Evolutionary conservation across 1,140 invertebrate genomes (phyloP), one percentile per base, ranked within the genome.

Genomic region (Monochamus saltuarius): DNA sequence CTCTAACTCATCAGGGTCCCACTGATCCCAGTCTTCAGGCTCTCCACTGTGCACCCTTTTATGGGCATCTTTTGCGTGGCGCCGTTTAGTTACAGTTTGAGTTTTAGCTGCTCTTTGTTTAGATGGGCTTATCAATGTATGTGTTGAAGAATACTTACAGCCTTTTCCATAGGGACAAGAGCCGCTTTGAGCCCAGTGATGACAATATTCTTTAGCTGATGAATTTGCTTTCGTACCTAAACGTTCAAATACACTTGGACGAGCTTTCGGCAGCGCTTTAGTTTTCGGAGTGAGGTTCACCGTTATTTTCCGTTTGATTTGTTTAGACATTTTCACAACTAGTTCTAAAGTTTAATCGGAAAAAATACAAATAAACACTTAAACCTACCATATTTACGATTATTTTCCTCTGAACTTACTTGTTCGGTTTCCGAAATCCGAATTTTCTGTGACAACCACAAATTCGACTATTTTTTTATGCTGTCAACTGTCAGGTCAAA

Each of bases 211-310:
- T 70, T 78, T 80, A 58, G 72, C 72, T 68, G 80, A 78, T 56
- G 75, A 73, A 70, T 78, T 76, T 35, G 80, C 81, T 72, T 88
- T 87, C 36, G 87, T 89, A 62, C 88, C 88, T 67, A 90, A 82
- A 68, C 88, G 83, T 79, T 89, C 87, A 79, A 89, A 90, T 62
- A 90, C 88, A 83, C 87, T 89, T 63, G 86, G 87, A 75, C 87
- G 83, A 72, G 77, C 79, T 67, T 75, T 75, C 37, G 62, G 53
- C 19, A 35, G 22, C 68, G 77, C 82, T 78, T 86, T 86, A 75
- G 81, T 81, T 83, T 85, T 86, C 72, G 84, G 83, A 52, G 65
- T 66, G 77, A 87, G 79, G 77, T 87, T 87, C 76, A 87, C 86
- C 78, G 85, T 86, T 79, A 87, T 87, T 84, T 88, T 89, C 75